phyloP scores from a whole-genome alignment of 2,888 invertebrate genomes.

The Hypolimnas misippus region DNA sequence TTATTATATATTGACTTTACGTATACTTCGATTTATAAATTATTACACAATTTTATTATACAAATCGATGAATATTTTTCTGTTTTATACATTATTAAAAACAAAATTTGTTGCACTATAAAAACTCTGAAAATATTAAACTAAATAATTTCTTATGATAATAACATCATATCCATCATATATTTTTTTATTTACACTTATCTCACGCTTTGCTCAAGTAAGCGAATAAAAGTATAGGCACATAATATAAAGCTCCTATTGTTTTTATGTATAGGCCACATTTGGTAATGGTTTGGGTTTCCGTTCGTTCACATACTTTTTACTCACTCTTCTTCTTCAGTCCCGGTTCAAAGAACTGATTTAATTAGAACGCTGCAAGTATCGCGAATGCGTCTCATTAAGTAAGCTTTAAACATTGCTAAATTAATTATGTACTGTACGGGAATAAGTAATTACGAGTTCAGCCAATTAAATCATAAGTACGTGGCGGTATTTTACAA shows the following conservation, averaged over 20 bases:
- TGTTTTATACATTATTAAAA: no score
- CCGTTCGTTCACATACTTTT: conserved; percentile 66
- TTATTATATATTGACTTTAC: no score
- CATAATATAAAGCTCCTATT: conserved; percentile 44
- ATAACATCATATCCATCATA: background rate
- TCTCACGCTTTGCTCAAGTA: background rate
- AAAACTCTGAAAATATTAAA: no score
- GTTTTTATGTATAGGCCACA: conserved; percentile 52
- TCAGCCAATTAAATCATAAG: conserved; percentile 24
- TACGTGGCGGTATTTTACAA: conserved; percentile 26
- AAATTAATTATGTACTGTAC: conserved; percentile 26
- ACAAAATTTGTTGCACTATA: no score
- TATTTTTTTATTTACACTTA: background rate
- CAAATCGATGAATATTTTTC: no score
- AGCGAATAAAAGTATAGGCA: conserved; percentile 8
- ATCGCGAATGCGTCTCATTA: conserved; percentile 52
- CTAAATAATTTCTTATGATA: no score
- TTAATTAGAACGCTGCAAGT: conserved; percentile 54
- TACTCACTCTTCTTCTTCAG: conserved; percentile 53
- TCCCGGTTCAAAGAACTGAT: conserved; percentile 73
- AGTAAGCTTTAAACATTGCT: conserved; percentile 31
- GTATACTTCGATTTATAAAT: no score
- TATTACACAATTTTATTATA: no score
- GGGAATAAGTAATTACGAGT: conserved; percentile 26
- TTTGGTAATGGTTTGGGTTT: conserved; percentile 75